A percentile compares a stretch with the other conserved stretches of the same genome.
These are phyloP conservation scores for Polypedilum vanderplanki DNA, from an alignment of 1,140 invertebrate species.

Conservation along the genomic window DNA sequence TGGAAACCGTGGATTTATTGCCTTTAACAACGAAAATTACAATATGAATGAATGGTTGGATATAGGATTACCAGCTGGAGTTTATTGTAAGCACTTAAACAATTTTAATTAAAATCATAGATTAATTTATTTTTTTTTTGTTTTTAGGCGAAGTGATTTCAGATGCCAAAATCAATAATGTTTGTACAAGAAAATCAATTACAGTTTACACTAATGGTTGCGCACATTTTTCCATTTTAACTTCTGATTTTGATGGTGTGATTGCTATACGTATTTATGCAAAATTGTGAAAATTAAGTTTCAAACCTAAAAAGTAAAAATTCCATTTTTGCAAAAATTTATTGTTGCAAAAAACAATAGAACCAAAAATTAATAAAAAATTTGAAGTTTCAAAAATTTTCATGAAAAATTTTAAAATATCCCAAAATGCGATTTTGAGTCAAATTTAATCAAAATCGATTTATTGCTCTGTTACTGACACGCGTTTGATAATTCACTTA, in stretches of 20 bases:
- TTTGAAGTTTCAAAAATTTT: too few relatives aligned
- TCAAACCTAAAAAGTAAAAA: too few relatives aligned
- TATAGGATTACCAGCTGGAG: constrained; percentile 56
- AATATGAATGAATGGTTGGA: constrained; percentile 45
- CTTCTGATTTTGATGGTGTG: constrained; percentile 55
- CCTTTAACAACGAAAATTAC: constrained; percentile 49
- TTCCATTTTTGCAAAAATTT: too few relatives aligned
- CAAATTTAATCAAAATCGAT: too few relatives aligned
- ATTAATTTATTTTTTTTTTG: not conserved
- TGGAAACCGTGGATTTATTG: constrained; percentile 54
- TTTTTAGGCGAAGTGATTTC: constrained; percentile 57
- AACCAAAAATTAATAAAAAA: too few relatives aligned
- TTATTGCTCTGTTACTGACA: too few relatives aligned
- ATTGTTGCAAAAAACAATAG: too few relatives aligned
- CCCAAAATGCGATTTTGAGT: too few relatives aligned
- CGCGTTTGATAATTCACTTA: too few relatives aligned
- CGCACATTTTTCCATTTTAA: constrained; percentile 40
- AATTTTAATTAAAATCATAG: not conserved
- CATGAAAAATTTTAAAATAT: too few relatives aligned
- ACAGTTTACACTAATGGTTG: constrained; percentile 56
- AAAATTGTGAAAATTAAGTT: not conserved
- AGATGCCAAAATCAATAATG: constrained; percentile 46
- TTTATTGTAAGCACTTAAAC: constrained; percentile 67
- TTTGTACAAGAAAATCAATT: constrained; percentile 55
- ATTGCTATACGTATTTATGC: constrained; percentile 51